These are phyloP conservation scores for Pycnonotus jocosus DNA, from an alignment of 2,113 vertebrate genomes.

Conservation along the genomic window DNA sequence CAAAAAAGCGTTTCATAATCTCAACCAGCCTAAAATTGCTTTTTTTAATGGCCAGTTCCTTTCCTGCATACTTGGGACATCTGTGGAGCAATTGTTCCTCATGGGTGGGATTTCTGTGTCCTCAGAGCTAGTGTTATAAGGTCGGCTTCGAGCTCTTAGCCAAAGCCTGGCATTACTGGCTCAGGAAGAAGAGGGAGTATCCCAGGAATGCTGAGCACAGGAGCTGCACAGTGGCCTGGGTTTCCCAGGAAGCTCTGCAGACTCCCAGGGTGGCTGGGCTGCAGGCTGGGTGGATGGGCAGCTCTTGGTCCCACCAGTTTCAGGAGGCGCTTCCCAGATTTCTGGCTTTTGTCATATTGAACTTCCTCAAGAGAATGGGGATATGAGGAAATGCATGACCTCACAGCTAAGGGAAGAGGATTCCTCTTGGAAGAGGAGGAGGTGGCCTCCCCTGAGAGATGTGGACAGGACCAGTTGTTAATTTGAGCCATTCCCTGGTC, in stretches of 20 bases:
- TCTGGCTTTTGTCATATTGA: neutral
- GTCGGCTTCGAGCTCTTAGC: neutral
- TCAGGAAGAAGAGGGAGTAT: neutral
- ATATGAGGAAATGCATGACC: neutral
- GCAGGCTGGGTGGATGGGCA: neutral
- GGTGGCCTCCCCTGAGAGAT: neutral
- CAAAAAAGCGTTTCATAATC: constrained; percentile 51
- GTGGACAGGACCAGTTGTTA: neutral
- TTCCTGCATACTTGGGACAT: constrained; percentile 56
- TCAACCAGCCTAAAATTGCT: constrained; percentile 37
- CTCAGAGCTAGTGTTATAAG: neutral
- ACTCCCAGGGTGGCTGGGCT: neutral
- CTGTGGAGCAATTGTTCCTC: constrained; percentile 47
- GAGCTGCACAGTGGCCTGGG: neutral
- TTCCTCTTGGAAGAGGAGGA: neutral
- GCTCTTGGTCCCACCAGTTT: neutral
- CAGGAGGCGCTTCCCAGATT: neutral
- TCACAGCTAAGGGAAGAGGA: neutral
- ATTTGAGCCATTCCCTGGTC: neutral
- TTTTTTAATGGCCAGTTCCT: constrained; percentile 35
- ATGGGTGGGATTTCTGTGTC: constrained; percentile 39
- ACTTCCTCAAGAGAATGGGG: neutral
- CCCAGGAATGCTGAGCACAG: neutral
- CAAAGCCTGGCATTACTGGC: neutral
- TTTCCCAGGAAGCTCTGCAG: neutral